Percentiles rank a stretch among this genome's conserved stretches.
These are phyloP conservation scores for Cyanistes caeruleus DNA, from an alignment of 2,113 vertebrate species.

Conservation along the genomic window DNA sequence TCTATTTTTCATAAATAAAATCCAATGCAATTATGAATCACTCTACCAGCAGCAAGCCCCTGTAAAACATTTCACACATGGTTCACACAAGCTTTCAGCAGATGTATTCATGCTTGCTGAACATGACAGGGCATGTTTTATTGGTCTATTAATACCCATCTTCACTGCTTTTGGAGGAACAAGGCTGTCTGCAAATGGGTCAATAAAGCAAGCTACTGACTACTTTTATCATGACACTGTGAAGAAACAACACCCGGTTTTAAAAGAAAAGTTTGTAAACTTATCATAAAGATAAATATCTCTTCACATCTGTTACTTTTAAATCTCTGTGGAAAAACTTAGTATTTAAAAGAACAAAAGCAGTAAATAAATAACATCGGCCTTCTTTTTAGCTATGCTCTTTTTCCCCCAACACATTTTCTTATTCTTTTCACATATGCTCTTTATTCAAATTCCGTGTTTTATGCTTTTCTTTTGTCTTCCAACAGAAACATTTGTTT, in stretches of 20 bases:
- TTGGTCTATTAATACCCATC: constrained; percentile 48
- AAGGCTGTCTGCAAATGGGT: constrained; percentile 54
- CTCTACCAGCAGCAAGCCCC: constrained; percentile 33
- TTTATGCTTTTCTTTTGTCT: not conserved
- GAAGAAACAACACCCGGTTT: not conserved
- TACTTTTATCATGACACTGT: not conserved
- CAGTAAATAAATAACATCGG: not conserved
- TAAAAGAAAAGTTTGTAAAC: not conserved
- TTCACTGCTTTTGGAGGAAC: constrained; percentile 47
- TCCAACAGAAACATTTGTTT: not conserved
- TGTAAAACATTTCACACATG: constrained; percentile 40
- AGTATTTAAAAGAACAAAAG: constrained; percentile 21
- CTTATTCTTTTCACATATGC: not conserved
- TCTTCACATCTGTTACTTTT: constrained; percentile 29
- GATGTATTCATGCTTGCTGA: constrained; percentile 63
- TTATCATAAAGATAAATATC: not conserved
- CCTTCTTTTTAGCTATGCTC: not conserved
- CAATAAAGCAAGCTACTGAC: constrained; percentile 30
- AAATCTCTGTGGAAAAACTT: constrained; percentile 10
- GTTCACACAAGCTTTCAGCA: constrained; percentile 57
- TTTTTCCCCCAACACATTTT: not conserved
- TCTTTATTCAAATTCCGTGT: not conserved
- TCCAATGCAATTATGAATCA: constrained; percentile 36
- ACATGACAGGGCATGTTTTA: constrained; percentile 66
- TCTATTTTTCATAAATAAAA: constrained; percentile 45